Conservation (phyloP, 2,888 invertebrate species). For the Mythimna impura region DNA sequence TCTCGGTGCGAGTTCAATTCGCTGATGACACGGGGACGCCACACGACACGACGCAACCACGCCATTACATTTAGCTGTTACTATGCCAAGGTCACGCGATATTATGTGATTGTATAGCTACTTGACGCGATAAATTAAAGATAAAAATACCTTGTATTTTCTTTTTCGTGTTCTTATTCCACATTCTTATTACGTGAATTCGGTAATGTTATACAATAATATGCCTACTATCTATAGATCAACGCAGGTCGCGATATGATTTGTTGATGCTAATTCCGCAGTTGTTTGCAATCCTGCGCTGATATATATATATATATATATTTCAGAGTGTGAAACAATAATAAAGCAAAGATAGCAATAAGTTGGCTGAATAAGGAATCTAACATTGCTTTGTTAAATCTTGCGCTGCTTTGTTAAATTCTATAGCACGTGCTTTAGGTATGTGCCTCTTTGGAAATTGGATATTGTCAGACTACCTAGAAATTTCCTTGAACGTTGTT, state of each 20-base stretch:
- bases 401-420: constrained; percentile 16
- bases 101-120: constrained; percentile 78
- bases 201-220: constrained; percentile 42
- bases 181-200: constrained; percentile 52
- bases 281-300: constrained; percentile 22
- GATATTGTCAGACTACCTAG: background rate
- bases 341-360: constrained; percentile 7
- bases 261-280: constrained; percentile 40
- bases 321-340: constrained; percentile 23
- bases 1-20: constrained; percentile 62
- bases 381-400: constrained; percentile 28
- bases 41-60: constrained; percentile 60
- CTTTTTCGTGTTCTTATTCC: constrained; percentile 41
- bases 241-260: constrained; percentile 26
- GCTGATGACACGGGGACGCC: constrained; percentile 67
- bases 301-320: too few species aligned
- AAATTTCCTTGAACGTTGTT: constrained; percentile 1
- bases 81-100: constrained; percentile 82
- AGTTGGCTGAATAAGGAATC: constrained; percentile 25
- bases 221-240: constrained; percentile 7
- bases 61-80: constrained; percentile 72
- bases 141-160: constrained; percentile 68
- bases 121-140: constrained; percentile 75
- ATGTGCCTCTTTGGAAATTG: constrained; percentile 6
- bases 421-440: constrained; percentile 4